Evolutionary conservation across 2,888 invertebrate genomes (phyloP).

Genomic region (Serripes groenlandicus): DNA sequence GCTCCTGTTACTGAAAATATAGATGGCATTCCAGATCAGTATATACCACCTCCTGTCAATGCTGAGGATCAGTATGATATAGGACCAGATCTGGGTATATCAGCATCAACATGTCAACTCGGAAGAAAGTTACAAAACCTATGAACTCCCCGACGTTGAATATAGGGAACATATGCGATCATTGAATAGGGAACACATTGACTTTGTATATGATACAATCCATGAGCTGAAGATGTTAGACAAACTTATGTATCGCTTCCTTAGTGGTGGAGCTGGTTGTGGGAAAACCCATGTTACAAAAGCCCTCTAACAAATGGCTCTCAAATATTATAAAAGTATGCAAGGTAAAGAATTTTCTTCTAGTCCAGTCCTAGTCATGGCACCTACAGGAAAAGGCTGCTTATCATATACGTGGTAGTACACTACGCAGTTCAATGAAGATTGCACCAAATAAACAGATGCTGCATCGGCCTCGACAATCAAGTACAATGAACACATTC

Average conservation of each 20-base stretch:
- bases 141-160: conserved; percentile 66
- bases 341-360: conserved; percentile 6
- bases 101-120: conserved; percentile 13
- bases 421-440: conserved; percentile 39
- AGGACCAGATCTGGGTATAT: conserved; percentile 54
- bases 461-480: conserved; percentile 8
- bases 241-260: conserved; percentile 52
- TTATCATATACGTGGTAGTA: conserved; percentile 38
- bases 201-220: conserved; percentile 63
- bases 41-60: conserved; percentile 20
- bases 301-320: conserved; percentile 39
- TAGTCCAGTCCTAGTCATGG: conserved; percentile 32
- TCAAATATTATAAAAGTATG: conserved; percentile 18
- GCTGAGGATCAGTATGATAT: conserved; percentile 61
- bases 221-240: conserved; percentile 47
- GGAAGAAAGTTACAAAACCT: neutral
- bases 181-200: conserved; percentile 60
- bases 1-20: conserved; percentile 50
- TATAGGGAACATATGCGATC: conserved; percentile 70
- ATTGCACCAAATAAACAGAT: conserved; percentile 46
- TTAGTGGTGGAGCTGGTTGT: conserved; percentile 52
- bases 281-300: conserved; percentile 53
- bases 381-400: conserved; percentile 56
- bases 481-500: conserved; percentile 43
- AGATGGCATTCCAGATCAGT: conserved; percentile 34